phyloP scores from a whole-genome alignment of 92 coral and sea anemone genomes.

The Siderastrea radians region DNA sequence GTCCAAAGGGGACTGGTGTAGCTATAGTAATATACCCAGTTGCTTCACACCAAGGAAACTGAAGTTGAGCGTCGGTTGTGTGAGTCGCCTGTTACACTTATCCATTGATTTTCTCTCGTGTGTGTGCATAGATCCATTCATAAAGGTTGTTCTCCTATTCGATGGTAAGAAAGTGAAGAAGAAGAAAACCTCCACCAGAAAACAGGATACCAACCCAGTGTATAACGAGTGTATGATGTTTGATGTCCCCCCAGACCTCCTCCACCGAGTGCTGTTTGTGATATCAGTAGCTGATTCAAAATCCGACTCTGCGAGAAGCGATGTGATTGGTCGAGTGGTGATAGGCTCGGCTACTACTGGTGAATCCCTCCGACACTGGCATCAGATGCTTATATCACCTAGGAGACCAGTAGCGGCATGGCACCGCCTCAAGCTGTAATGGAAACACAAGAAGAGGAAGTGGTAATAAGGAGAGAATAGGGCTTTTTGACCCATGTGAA shows the following conservation, averaged over 20 bases:
- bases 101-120: not conserved
- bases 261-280: constrained; percentile 89
- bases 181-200: constrained; percentile 90
- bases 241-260: constrained; percentile 88
- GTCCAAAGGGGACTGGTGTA: no score
- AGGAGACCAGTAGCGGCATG: constrained; percentile 97
- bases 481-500: not conserved
- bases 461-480: not conserved
- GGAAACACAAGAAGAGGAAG: not conserved
- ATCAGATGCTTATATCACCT: constrained; percentile 95
- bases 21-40: no score
- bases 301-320: constrained; percentile 82
- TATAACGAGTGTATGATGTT: constrained; percentile 98
- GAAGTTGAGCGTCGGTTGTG: no score
- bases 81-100: not conserved
- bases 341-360: constrained; percentile 95
- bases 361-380: constrained; percentile 95
- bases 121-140: constrained; percentile 82
- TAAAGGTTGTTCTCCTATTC: constrained; percentile 92
- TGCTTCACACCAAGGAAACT: no score
- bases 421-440: constrained; percentile 85
- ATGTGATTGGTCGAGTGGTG: constrained; percentile 97
- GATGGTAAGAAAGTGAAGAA: constrained; percentile 95
- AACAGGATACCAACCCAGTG: constrained; percentile 92
- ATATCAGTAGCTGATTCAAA: constrained; percentile 95